These are phyloP conservation scores for Enchytraeus crypticus DNA, from an alignment of 2,888 invertebrate genomes.

Conservation along the genomic window DNA sequence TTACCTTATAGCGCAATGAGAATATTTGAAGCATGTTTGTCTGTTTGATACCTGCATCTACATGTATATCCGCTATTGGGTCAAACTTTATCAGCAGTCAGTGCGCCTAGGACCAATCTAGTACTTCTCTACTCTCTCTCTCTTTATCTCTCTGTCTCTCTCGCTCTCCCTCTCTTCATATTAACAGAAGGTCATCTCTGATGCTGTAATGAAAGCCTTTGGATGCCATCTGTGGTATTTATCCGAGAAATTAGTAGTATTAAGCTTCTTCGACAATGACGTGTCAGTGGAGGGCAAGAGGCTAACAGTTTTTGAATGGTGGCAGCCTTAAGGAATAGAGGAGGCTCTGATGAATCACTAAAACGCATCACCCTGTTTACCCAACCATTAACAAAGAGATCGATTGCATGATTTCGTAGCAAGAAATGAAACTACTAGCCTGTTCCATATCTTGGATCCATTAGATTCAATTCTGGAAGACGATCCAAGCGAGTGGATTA, in stretches of 20 bases:
- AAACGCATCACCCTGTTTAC: not conserved
- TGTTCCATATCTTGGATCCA: not conserved
- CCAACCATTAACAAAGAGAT: not conserved
- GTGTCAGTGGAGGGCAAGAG: not conserved
- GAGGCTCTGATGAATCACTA: not conserved
- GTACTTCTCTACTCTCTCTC: not conserved
- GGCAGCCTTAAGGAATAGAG: not conserved
- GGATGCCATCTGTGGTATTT: not conserved
- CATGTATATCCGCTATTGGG: not conserved
- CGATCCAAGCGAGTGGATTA: conserved; percentile 1
- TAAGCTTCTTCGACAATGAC: not conserved
- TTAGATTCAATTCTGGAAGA: not conserved
- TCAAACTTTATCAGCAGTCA: not conserved
- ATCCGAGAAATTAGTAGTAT: not conserved
- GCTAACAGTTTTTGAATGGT: too few relatives aligned
- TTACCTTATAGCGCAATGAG: not conserved
- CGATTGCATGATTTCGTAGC: not conserved
- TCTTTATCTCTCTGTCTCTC: too few relatives aligned
- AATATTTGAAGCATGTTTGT: not conserved
- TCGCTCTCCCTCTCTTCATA: not conserved
- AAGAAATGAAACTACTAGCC: not conserved
- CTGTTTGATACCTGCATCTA: not conserved
- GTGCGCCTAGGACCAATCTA: not conserved
- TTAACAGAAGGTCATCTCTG: not conserved
- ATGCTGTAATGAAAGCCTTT: not conserved